Evolutionary conservation across 2,113 vertebrate species (phyloP).

Genomic region (Crotalus tigris): DNA sequence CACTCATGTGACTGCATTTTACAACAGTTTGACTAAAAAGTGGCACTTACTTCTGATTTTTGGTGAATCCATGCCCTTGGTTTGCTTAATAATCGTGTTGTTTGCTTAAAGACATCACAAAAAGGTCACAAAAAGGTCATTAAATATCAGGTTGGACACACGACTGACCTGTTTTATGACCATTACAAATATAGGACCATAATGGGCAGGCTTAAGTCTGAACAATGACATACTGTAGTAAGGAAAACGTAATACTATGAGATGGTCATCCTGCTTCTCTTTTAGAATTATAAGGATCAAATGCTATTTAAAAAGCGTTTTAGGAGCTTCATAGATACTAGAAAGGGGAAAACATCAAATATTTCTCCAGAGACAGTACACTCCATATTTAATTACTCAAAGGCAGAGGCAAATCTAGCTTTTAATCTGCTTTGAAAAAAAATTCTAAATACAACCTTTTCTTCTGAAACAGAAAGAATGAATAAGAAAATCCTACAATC

Average conservation of each 20-base stretch:
- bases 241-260: not conserved
- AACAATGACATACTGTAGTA: not conserved
- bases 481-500: not conserved
- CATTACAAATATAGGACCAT: not conserved
- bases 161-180: not conserved
- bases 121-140: not conserved
- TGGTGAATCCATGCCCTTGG: not conserved
- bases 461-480: constrained; percentile 22
- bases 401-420: constrained; percentile 33
- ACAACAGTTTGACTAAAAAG: not conserved
- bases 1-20: not conserved
- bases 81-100: not conserved
- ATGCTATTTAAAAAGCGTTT: not conserved
- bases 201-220: not conserved
- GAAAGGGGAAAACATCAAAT: not conserved
- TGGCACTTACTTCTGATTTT: not conserved
- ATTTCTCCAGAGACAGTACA: not conserved
- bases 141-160: not conserved
- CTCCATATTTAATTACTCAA: constrained; percentile 17
- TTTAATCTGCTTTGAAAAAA: constrained; percentile 1
- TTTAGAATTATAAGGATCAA: not conserved
- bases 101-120: not conserved
- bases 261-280: not conserved
- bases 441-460: constrained; percentile 4
- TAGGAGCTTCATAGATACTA: not conserved